Evolutionary conservation across 2,113 vertebrate genomes (phyloP).

Genomic region (Meles meles): DNA sequence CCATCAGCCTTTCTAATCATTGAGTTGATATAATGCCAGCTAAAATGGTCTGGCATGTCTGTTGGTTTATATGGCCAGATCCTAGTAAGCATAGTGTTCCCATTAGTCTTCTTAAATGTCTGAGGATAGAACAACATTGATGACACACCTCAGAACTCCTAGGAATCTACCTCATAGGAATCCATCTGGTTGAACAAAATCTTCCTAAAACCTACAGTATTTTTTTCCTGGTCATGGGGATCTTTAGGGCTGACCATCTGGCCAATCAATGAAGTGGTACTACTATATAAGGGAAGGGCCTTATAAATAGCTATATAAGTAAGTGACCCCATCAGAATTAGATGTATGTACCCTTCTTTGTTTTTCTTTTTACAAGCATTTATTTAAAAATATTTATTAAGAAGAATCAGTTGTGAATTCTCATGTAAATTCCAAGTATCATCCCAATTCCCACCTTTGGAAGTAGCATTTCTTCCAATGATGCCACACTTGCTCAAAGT

Average conservation of each 20-base stretch:
- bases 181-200: not conserved
- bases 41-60: not conserved
- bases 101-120: not conserved
- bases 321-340: not conserved
- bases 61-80: not conserved
- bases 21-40: not conserved
- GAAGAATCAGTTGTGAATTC: not conserved
- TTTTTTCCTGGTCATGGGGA: not conserved
- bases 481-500: not conserved
- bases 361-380: not conserved
- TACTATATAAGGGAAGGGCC: not conserved
- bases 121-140: not conserved
- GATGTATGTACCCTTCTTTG: not conserved
- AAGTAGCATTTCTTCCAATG: not conserved
- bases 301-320: not conserved
- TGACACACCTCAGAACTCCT: not conserved
- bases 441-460: not conserved
- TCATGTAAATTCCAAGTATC: not conserved
- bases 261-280: not conserved
- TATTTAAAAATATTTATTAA: not conserved
- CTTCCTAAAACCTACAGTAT: constrained; percentile 10
- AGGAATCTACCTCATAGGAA: not conserved
- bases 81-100: not conserved
- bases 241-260: not conserved
- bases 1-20: not conserved